Evolutionary conservation across 2,797 vertebrate species (phyloP).

Genomic region (Sciurus vulgaris): DNA sequence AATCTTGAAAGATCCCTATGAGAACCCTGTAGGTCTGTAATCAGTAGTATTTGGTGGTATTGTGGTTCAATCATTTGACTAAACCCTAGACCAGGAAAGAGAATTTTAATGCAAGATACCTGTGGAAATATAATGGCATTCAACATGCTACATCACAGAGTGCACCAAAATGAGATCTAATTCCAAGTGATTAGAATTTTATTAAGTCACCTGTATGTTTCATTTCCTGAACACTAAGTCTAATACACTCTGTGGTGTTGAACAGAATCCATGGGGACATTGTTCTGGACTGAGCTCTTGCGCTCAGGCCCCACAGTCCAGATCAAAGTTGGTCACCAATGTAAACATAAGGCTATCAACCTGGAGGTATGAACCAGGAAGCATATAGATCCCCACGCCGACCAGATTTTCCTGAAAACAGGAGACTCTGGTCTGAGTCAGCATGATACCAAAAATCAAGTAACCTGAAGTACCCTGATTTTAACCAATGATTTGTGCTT

Average conservation of each 20-base stretch:
- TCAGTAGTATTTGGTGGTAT: not conserved
- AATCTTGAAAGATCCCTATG: not conserved
- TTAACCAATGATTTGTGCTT: not conserved
- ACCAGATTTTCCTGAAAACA: not conserved
- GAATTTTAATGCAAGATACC: not conserved
- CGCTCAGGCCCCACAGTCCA: too few species aligned
- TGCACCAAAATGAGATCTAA: not conserved
- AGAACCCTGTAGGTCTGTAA: not conserved
- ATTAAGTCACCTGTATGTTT: slow-evolving; percentile 5
- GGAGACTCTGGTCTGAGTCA: not conserved
- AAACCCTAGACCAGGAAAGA: not conserved
- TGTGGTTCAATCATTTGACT: not conserved
- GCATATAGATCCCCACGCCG: not conserved
- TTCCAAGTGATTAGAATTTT: not conserved
- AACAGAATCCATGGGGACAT: not conserved
- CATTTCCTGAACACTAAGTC: not conserved
- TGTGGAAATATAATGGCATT: not conserved
- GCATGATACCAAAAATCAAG: not conserved
- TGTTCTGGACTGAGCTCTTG: not conserved
- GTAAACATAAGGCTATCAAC: not conserved
- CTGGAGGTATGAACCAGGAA: too few species aligned
- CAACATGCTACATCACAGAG: not conserved
- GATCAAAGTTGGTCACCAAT: not conserved
- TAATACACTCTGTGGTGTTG: not conserved
- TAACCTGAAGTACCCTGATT: not conserved